Conservation (phyloP, 2,888 invertebrate species). For the Lycocerus yunnanus region DNA sequence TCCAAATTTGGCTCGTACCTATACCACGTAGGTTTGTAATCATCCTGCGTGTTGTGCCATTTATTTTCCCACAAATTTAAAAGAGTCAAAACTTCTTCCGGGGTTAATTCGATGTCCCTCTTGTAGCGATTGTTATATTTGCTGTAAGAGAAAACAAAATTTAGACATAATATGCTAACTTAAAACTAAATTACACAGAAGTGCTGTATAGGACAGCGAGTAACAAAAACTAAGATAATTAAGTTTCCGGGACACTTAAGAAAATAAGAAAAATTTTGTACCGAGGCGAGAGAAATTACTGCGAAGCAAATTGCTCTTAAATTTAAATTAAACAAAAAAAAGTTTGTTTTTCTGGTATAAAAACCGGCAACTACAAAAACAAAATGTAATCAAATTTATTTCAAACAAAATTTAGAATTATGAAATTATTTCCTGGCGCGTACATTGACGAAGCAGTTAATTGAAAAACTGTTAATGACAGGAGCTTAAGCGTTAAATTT, state of each 20-base stretch:
- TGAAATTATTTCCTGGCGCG: background rate
- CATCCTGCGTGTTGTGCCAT: constrained; percentile 50
- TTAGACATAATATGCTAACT: background rate
- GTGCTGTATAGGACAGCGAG: background rate
- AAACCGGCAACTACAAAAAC: background rate
- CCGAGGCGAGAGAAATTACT: background rate
- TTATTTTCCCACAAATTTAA: constrained; percentile 66
- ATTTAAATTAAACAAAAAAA: background rate
- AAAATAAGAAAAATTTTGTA: background rate
- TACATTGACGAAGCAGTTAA: background rate
- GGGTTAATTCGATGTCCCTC: constrained; percentile 64
- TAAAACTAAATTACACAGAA: background rate
- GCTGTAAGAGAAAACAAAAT: constrained; percentile 38
- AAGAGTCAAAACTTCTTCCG: constrained; percentile 65
- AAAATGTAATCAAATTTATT: background rate
- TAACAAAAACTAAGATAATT: background rate
- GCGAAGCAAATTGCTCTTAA: background rate
- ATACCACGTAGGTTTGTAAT: constrained; percentile 56
- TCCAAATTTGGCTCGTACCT: constrained; percentile 57
- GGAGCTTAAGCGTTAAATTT: background rate
- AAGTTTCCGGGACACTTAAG: background rate
- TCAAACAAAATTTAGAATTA: background rate
- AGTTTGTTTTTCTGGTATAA: background rate
- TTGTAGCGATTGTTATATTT: constrained; percentile 57
- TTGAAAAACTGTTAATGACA: background rate